Base-by-base conservation (phyloP, 2,888 invertebrate species). In the Tubulanus polymorphus region DNA sequence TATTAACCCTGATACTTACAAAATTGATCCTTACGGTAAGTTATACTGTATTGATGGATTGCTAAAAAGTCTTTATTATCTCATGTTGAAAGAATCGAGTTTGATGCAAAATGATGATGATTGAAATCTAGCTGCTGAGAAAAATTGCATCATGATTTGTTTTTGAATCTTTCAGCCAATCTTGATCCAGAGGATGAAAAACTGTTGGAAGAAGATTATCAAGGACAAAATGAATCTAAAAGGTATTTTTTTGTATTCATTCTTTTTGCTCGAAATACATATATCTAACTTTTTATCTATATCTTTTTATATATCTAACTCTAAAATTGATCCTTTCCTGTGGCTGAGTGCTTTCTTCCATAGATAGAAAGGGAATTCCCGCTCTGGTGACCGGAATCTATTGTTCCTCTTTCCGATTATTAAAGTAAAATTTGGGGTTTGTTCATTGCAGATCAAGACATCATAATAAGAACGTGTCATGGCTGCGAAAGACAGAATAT, bases 401-500 rank as follows among this genome's bases (percentile, higher is more conserved):
- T n/a, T n/a, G n/a, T n/a, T n/a, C n/a, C n/a, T n/a, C n/a, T n/a
- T n/a, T n/a, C n/a, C n/a, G n/a, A n/a, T n/a, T n/a, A n/a, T n/a
- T n/a, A n/a, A n/a, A n/a, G n/a, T n/a, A n/a, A n/a, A n/a, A n/a
- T n/a, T n/a, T n/a, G n/a, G n/a, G n/a, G n/a, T n/a, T n/a, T n/a
- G n/a, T n/a, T 41, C 23, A 5, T 63, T 63, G 55, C 58, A 83
- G 85, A 63, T 96, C 96, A 0, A 85, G 91, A 6, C 95, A 96
- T 82, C 97, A 99, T 83, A 93, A 93, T 1, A 89, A 91, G 64
- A 91, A 90, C 74, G 97, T 99, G 1, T 96, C 99, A 0, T 99
- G 99, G 99, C 84, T 99, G 75, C 87, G 99, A 52, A 88, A 95
- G 66, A 99, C 99, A 0, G 99, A 99, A 79, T 99, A 99, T 74